Percentiles rank a stretch among this genome's conserved stretches.
These are phyloP conservation scores for Phania funesta DNA, from an alignment of 2,888 invertebrate genomes.

Conservation along the genomic window DNA sequence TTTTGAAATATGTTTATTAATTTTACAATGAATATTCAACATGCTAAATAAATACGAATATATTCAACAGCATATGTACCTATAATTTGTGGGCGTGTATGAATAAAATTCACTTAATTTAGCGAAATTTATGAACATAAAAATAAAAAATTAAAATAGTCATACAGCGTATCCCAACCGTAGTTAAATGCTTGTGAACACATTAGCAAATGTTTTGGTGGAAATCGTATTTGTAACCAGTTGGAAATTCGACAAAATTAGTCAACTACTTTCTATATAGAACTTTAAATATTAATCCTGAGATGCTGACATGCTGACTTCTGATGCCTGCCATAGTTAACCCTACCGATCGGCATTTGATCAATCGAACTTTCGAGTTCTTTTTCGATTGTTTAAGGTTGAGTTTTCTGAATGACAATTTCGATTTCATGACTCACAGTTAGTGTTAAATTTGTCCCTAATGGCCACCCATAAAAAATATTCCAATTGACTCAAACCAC, in stretches of 20 bases:
- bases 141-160: constrained; percentile 14
- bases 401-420: too few relatives aligned
- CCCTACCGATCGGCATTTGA: too few relatives aligned
- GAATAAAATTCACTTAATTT: constrained; percentile 62
- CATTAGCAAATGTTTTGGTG: constrained; percentile 15
- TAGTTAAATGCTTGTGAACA: background rate
- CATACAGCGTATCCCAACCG: background rate
- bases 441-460: too few relatives aligned
- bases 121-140: constrained; percentile 51
- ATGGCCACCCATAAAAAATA: too few relatives aligned
- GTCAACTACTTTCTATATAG: background rate
- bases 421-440: too few relatives aligned
- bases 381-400: too few relatives aligned
- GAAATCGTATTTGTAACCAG: too few relatives aligned
- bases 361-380: too few relatives aligned
- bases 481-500: too few relatives aligned
- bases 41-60: constrained; percentile 61
- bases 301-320: too few relatives aligned
- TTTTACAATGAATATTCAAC: constrained; percentile 54
- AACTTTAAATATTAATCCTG: background rate
- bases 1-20: constrained; percentile 8
- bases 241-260: background rate
- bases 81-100: constrained; percentile 14
- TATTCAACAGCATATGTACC: background rate
- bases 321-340: too few relatives aligned